Base-by-base conservation (phyloP, 2,888 invertebrate species). In the Bimastos eiseni region DNA sequence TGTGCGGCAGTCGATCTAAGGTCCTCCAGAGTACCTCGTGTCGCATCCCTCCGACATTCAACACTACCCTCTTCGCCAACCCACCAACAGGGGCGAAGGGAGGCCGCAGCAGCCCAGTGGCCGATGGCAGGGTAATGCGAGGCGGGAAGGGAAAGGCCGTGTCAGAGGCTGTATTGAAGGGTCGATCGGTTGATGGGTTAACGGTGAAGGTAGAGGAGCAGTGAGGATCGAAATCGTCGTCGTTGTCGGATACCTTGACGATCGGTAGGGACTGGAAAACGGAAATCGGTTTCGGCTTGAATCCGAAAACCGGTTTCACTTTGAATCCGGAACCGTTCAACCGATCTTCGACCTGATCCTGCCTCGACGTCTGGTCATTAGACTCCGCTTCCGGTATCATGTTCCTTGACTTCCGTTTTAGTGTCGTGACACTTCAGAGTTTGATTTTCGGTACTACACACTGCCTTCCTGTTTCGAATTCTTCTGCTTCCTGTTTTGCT, bases 11-110 rank as follows among this genome's bases (percentile, higher is more conserved):
- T 92, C 98, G 96, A 95, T 98, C 98, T 94, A 99, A 96, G 92
- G 98, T 98, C 93, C 97, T 96, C 98, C 98, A 98, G 92, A 98
- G 96, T 93, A 98, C 98, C 96, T 98, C 98, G 96, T 98, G 98
- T 95, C 97, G 97, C 91, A 97, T 98, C 91, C 98, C 98, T 92
- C 98, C 98, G 91, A 99, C 98, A 96, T 99, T 99, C 95, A 99
- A 97, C 95, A 97, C 97, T 92, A 98, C 98, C 92, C 98, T 97
- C 91, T 93, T 93, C 30, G 93, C 93, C 94, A 34, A 36, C 84
- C 34, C 84, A n/a, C n/a, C n/a, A n/a, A n/a, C 33, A 33, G 34
- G 84, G 83, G n/a, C 6, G 83, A 83, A 3, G 84, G 33, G 84
- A 34, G 84, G 1, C 84, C n/a, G n/a, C n/a, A n/a, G 84, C 24